Evolutionary conservation across 2,888 invertebrate genomes (phyloP), one percentile per base, ranked within the genome.

Genomic region (Catocala nupta): DNA sequence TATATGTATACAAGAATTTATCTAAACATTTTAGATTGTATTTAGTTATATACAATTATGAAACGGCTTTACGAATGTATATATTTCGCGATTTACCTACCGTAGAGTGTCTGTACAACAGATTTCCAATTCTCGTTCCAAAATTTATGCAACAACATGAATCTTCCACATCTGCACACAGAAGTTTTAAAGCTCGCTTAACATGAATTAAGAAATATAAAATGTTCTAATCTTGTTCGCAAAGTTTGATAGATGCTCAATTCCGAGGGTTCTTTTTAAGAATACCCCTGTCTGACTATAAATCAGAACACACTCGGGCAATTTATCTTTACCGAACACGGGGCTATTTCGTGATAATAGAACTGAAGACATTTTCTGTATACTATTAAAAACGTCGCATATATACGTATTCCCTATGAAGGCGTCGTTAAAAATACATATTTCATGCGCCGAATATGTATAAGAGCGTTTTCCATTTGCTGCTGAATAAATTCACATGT

Each of bases 281-380:
- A 82, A 79, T 73, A 81, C 76, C 77, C 80, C 68, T 67, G 71
- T 65, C 65, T 70, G 71, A 73, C 81, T 74, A 89, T 89, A 87
- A 89, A 89, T 89, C 89, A 86, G 82, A 54, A 77, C 55, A 73
- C 80, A 77, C 78, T 72, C 54, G 54, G 42, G 78, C 81, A 75
- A 89, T 89, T 87, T 87, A 89, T 89, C 85, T 88, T 76, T 68
- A 71, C 65, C 54, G 67, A 75, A 78, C 71, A 77, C 77, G 71
- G 81, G 73, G 71, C 66, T 71, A 65, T 66, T 54, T 69, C 45
- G 43, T 63, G 61, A 64, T 65, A 72, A 68, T 63, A 69, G 61
- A 55, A 60, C 50, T 63, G 60, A 11, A 64, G 42, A 65, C 51
- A 13, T 49, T 59, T 56, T 63, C 51, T 59, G 33, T 61, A 52